Conservation (phyloP, 2,797 vertebrate genomes). For the Bovichtus variegatus region DNA sequence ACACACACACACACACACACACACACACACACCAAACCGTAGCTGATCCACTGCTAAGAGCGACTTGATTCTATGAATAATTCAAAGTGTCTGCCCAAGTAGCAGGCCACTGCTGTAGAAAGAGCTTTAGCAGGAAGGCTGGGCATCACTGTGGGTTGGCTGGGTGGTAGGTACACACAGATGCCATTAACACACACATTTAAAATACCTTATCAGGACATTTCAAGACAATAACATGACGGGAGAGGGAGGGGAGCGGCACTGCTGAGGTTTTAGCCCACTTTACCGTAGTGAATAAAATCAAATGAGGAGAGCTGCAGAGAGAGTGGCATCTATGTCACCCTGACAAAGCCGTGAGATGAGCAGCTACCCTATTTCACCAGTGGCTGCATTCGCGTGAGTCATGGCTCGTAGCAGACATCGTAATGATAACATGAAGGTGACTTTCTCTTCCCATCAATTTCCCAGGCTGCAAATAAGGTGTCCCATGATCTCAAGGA, state of each 20-base stretch:
- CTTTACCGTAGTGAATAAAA: constrained; percentile 33
- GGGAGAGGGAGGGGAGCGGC: neutral
- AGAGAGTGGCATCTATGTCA: constrained; percentile 44
- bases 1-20: no score
- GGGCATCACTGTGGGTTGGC: constrained; percentile 35
- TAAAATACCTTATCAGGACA: constrained; percentile 23
- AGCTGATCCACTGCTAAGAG: constrained; percentile 60
- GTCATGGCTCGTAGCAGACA: constrained; percentile 53
- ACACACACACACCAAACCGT: no score
- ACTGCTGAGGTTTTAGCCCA: constrained; percentile 31
- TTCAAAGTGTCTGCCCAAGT: constrained; percentile 70
- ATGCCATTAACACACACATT: constrained; percentile 29
- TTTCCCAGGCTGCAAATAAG: constrained; percentile 58
- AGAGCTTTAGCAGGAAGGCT: constrained; percentile 40
- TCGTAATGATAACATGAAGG: constrained; percentile 74
- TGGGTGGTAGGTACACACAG: constrained; percentile 22
- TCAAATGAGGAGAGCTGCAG: constrained; percentile 21
- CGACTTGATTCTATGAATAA: constrained; percentile 74
- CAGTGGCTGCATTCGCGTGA: constrained; percentile 60
- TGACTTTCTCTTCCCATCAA: constrained; percentile 81
- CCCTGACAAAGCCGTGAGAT: constrained; percentile 33
- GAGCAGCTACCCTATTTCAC: constrained; percentile 59
- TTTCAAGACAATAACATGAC: constrained; percentile 7
- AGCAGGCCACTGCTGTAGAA: constrained; percentile 62
- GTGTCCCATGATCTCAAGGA: constrained; percentile 67